phyloP scores from a whole-genome alignment of 37 sponge, comb jelly and placozoan genomes.

The Chondrosia reniformis region DNA sequence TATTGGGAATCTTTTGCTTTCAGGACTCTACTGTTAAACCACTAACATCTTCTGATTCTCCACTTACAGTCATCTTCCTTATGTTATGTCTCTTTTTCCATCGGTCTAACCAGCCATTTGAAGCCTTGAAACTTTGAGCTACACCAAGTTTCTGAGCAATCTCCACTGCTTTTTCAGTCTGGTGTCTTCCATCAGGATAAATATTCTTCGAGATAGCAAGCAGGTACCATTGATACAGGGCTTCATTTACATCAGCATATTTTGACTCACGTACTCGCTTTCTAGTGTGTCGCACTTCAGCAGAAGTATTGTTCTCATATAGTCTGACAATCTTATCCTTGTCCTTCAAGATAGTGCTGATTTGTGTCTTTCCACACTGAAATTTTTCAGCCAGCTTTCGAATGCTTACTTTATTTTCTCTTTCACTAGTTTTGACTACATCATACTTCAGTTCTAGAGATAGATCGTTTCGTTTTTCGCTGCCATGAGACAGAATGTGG shows the following conservation, averaged over 20 bases:
- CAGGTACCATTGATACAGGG: constrained; percentile 40
- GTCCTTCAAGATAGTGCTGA: not conserved
- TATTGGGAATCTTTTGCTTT: constrained; percentile 48
- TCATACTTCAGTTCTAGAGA: no score
- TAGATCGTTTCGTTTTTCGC: not conserved
- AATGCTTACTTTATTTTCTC: no score
- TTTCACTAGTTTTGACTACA: no score
- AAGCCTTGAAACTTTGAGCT: constrained; percentile 30
- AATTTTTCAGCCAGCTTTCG: not conserved
- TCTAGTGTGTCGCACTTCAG: no score
- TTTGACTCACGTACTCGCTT: constrained; percentile 24
- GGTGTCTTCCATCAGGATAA: constrained; percentile 29
- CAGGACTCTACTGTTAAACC: no score
- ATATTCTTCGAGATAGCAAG: constrained; percentile 33
- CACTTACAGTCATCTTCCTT: constrained; percentile 48
- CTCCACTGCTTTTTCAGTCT: constrained; percentile 30
- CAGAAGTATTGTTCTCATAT: not conserved
- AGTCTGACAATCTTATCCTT: not conserved
- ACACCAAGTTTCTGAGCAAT: constrained; percentile 23
- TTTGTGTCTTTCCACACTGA: not conserved
- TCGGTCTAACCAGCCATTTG: constrained; percentile 20
- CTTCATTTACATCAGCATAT: constrained; percentile 26
- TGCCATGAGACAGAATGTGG: no score
- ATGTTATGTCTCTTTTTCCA: constrained; percentile 50
- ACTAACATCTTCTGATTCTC: constrained; percentile 51